phyloP scores from a whole-genome alignment of 2,113 vertebrate species.

The Ramphastos sulfuratus region DNA sequence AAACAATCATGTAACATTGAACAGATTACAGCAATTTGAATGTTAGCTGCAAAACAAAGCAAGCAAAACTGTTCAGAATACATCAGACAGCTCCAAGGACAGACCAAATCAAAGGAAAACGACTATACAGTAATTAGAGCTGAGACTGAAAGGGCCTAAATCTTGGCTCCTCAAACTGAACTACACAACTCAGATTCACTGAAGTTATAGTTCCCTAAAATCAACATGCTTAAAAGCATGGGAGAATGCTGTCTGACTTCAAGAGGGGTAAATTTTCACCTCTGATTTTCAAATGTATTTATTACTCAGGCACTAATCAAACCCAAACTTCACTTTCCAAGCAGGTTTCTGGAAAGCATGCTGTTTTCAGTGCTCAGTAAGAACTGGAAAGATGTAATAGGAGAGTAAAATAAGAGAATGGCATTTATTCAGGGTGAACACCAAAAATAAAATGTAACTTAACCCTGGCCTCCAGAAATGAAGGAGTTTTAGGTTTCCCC shows the following conservation, averaged over 20 bases:
- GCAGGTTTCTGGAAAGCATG: background rate
- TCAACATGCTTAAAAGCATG: background rate
- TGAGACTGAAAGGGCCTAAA: background rate
- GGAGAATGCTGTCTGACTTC: background rate
- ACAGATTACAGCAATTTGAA: conserved; percentile 1
- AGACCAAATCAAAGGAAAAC: background rate
- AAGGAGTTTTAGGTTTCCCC: background rate
- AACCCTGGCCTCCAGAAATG: background rate
- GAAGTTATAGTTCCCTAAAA: background rate
- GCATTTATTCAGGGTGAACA: background rate
- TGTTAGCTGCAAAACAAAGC: conserved; percentile 9
- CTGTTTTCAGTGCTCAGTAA: background rate
- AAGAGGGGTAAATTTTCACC: background rate
- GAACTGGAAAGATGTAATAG: background rate
- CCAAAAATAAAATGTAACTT: background rate
- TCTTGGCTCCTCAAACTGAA: background rate
- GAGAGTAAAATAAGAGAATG: background rate
- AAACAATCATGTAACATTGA: background rate
- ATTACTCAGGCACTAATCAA: background rate
- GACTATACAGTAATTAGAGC: background rate
- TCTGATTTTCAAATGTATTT: background rate
- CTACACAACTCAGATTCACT: background rate
- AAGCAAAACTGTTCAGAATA: background rate
- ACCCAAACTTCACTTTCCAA: background rate
- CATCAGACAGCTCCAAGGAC: background rate